These are phyloP conservation scores for Coranthus polyacanthus DNA, from an alignment of 2,797 vertebrate species.

Conservation along the genomic window DNA sequence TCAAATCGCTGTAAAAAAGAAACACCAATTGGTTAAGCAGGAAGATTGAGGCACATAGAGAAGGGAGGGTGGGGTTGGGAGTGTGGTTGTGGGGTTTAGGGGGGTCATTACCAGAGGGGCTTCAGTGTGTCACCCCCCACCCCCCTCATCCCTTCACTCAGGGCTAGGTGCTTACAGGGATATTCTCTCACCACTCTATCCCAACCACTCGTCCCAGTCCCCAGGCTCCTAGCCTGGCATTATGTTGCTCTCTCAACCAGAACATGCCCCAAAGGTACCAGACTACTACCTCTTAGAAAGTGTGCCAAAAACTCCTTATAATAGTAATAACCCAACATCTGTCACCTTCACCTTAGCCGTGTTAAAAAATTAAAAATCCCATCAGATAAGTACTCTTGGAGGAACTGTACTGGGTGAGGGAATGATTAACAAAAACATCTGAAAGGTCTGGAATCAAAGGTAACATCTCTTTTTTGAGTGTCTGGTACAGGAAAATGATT, in stretches of 20 bases:
- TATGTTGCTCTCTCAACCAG: constrained; percentile 47
- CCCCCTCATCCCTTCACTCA: constrained; percentile 73
- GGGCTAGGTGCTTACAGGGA: constrained; percentile 83
- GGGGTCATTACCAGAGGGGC: constrained; percentile 75
- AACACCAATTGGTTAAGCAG: constrained; percentile 99
- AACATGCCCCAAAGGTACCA: constrained; percentile 33
- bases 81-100: constrained; percentile 67
- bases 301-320: constrained; percentile 6
- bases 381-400: constrained; percentile 20
- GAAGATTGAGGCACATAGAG: constrained; percentile 95
- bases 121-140: constrained; percentile 63
- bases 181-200: constrained; percentile 79
- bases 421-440: constrained; percentile 18
- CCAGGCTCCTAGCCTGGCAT: constrained; percentile 60
- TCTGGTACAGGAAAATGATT: constrained; percentile 13
- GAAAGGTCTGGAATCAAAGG: constrained; percentile 10
- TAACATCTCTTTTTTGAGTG: constrained; percentile 10
- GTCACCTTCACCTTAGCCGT: constrained; percentile 12
- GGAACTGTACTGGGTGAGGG: constrained; percentile 31
- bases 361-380: not conserved
- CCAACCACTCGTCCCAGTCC: constrained; percentile 70
- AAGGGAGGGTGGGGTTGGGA: constrained; percentile 81
- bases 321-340: constrained; percentile 24
- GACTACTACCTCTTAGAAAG: constrained; percentile 27
- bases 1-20: constrained; percentile 99